These are phyloP conservation scores for Maccullochella peelii DNA, from an alignment of 2,113 vertebrate genomes.

Conservation along the genomic window DNA sequence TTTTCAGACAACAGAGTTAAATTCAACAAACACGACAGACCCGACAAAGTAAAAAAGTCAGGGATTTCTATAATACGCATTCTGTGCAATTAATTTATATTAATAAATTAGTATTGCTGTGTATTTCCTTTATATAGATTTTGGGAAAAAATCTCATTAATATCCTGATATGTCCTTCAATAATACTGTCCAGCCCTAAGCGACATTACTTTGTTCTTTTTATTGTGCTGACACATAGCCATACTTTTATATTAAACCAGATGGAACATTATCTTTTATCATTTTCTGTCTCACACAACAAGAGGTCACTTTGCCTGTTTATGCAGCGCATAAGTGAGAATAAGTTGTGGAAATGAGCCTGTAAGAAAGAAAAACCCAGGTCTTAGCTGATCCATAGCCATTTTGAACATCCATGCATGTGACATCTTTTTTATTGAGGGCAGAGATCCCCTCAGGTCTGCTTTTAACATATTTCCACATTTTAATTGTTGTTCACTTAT, in stretches of 20 bases:
- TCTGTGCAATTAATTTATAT: not conserved
- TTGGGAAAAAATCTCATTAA: not conserved
- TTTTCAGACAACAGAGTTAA: not conserved
- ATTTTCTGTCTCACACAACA: not conserved
- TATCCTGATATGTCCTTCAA: not conserved
- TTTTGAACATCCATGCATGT: not conserved
- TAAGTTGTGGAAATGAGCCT: not conserved
- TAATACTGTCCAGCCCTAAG: not conserved
- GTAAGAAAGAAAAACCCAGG: not conserved
- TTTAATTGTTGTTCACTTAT: not conserved
- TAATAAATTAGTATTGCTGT: not conserved
- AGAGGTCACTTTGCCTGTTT: not conserved
- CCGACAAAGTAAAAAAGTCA: not conserved
- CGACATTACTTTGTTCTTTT: not conserved
- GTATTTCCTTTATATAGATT: not conserved
- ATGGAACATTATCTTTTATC: not conserved
- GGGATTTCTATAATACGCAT: not conserved
- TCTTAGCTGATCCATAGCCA: not conserved
- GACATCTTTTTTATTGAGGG: constrained; percentile 6
- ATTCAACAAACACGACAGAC: not conserved
- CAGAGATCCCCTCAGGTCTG: constrained; percentile 10
- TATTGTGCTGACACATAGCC: not conserved
- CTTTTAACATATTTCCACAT: constrained; percentile 4
- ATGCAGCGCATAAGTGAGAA: not conserved
- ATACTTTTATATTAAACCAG: not conserved